A percentile compares a stretch with the other conserved stretches of the same genome.
These are phyloP conservation scores for Cerceris rybyensis DNA, from an alignment of 2,888 invertebrate genomes.

Conservation along the genomic window DNA sequence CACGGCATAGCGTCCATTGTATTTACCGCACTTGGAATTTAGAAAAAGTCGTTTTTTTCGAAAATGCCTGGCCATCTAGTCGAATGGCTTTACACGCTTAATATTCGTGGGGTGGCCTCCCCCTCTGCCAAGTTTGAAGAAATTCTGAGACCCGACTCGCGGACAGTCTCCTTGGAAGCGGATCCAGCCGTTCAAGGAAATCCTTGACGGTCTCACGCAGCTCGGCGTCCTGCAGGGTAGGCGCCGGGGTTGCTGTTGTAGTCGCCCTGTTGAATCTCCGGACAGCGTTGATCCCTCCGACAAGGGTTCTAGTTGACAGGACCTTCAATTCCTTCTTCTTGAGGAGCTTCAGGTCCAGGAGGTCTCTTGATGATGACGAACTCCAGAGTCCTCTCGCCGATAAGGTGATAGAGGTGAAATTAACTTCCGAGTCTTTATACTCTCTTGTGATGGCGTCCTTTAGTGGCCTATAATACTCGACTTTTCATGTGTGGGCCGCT, in stretches of 20 bases:
- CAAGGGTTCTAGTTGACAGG: constrained; percentile 38
- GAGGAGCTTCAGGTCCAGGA: neutral
- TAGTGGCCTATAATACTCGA: constrained; percentile 58
- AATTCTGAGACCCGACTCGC: too few relatives aligned
- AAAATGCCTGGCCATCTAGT: too few relatives aligned
- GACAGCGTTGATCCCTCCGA: constrained; percentile 35
- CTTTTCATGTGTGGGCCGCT: constrained; percentile 62
- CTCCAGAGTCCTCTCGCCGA: constrained; percentile 54
- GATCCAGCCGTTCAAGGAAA: too few relatives aligned
- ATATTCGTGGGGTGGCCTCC: too few relatives aligned
- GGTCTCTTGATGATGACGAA: neutral
- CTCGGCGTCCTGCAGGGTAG: too few relatives aligned
- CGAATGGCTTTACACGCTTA: too few relatives aligned
- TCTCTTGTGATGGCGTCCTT: constrained; percentile 1
- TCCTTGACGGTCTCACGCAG: too few relatives aligned
- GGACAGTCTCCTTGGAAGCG: too few relatives aligned
- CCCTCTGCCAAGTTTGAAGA: too few relatives aligned
- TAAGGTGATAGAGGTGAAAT: constrained; percentile 38
- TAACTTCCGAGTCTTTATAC: neutral
- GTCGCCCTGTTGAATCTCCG: constrained; percentile 9
- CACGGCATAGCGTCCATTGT: too few relatives aligned
- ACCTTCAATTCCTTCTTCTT: constrained; percentile 41
- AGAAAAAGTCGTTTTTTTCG: too few relatives aligned
- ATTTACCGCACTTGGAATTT: too few relatives aligned
- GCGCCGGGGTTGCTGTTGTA: neutral